Evolutionary conservation across 2,888 invertebrate genomes (phyloP).

Genomic region (Drosophila cracens): DNA sequence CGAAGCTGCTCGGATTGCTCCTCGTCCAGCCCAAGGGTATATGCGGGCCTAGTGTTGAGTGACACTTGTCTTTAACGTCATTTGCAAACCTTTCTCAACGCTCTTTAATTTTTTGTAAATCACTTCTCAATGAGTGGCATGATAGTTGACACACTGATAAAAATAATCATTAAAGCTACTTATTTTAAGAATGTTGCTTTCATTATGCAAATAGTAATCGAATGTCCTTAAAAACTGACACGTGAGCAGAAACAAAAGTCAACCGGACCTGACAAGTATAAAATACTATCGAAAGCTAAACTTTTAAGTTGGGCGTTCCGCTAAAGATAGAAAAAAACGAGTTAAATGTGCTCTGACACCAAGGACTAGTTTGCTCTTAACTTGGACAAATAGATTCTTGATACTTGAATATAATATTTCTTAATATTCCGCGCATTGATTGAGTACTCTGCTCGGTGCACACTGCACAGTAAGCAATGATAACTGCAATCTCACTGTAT

Average conservation of each 20-base stretch:
- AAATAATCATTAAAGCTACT: background rate
- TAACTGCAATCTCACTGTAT: constrained; percentile 39
- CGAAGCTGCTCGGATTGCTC: constrained; percentile 19
- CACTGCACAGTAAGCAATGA: background rate
- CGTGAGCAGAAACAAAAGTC: background rate
- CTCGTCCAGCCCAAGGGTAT: background rate
- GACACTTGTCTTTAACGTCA: constrained; percentile 17
- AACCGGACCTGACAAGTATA: background rate
- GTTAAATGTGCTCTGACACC: background rate
- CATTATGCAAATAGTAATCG: background rate
- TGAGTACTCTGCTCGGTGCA: constrained; percentile 1
- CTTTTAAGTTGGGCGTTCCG: background rate
- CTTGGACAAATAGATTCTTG: background rate
- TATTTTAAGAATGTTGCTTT: background rate
- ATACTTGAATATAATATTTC: background rate
- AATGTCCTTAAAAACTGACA: background rate
- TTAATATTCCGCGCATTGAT: background rate
- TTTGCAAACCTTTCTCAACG: constrained; percentile 11
- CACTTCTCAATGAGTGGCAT: background rate
- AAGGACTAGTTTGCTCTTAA: background rate
- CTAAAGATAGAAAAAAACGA: background rate
- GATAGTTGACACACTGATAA: background rate
- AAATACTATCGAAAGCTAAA: background rate
- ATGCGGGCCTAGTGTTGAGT: constrained; percentile 12
- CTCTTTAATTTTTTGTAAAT: background rate